These are phyloP conservation scores for Strigamia maritima DNA, from an alignment of 2,888 invertebrate species.

Conservation along the genomic window DNA sequence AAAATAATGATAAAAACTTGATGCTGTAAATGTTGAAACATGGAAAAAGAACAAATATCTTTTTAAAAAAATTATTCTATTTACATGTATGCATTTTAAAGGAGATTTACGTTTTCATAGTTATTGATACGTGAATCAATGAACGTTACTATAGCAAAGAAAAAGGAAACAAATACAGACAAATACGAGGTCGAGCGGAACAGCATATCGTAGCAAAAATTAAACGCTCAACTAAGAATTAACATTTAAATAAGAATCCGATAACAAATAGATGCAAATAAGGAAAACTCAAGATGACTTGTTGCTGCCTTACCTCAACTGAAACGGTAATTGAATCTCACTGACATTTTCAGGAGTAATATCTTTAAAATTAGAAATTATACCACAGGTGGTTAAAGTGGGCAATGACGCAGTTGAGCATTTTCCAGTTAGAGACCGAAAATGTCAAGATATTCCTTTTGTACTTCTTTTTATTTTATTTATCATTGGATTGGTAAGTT, in stretches of 20 bases:
- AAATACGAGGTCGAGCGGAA: background rate
- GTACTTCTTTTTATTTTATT: conserved; percentile 58
- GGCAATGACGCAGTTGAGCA: background rate
- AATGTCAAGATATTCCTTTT: conserved; percentile 60
- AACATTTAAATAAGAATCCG: background rate
- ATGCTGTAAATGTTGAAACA: too few relatives aligned
- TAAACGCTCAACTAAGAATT: background rate
- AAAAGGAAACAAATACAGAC: background rate
- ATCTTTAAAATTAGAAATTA: too few relatives aligned
- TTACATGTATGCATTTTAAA: background rate
- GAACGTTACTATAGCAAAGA: background rate
- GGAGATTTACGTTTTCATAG: background rate
- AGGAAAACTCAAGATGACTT: background rate
- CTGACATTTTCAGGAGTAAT: background rate
- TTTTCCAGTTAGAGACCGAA: conserved; percentile 48
- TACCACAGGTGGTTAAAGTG: background rate
- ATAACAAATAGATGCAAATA: background rate
- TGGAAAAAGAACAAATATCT: too few relatives aligned
- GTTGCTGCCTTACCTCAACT: background rate
- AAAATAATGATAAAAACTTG: too few relatives aligned
- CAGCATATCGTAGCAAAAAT: background rate
- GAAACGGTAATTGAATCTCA: background rate
- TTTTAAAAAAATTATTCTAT: background rate
- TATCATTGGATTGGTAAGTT: conserved; percentile 58
- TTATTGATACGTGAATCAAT: background rate